These are phyloP conservation scores for Nicator chloris DNA, from an alignment of 2,113 vertebrate species.

Conservation along the genomic window DNA sequence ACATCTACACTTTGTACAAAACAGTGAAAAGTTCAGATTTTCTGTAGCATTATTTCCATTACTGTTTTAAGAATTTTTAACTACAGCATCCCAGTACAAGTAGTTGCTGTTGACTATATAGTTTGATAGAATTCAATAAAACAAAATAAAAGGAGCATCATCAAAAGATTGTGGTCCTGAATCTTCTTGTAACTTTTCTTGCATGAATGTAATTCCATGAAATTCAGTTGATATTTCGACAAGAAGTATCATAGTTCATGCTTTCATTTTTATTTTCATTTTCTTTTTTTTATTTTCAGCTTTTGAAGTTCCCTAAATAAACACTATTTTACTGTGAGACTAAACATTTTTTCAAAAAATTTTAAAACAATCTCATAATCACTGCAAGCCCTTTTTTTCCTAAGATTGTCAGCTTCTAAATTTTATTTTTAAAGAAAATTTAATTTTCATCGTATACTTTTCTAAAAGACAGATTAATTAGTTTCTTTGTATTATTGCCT, in stretches of 20 bases:
- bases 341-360: neutral
- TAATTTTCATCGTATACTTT: neutral
- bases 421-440: neutral
- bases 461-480: neutral
- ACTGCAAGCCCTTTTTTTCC: neutral
- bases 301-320: conserved; percentile 69
- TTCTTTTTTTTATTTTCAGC: neutral
- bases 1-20: neutral
- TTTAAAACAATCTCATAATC: neutral
- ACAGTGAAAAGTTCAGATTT: neutral
- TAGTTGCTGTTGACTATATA: neutral
- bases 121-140: neutral
- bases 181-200: neutral
- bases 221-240: neutral
- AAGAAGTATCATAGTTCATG: neutral
- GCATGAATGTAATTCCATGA: neutral
- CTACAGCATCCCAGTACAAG: neutral
- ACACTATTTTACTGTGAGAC: neutral
- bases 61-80: neutral
- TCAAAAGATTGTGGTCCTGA: neutral
- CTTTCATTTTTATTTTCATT: neutral
- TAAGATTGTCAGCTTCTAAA: neutral
- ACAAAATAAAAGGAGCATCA: neutral
- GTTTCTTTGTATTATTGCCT: neutral
- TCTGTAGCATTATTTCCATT: neutral